Evolutionary conservation across 2,113 vertebrate species (phyloP), one percentile per base, ranked within the genome.

Genomic region (Nansenia antarctica): DNA sequence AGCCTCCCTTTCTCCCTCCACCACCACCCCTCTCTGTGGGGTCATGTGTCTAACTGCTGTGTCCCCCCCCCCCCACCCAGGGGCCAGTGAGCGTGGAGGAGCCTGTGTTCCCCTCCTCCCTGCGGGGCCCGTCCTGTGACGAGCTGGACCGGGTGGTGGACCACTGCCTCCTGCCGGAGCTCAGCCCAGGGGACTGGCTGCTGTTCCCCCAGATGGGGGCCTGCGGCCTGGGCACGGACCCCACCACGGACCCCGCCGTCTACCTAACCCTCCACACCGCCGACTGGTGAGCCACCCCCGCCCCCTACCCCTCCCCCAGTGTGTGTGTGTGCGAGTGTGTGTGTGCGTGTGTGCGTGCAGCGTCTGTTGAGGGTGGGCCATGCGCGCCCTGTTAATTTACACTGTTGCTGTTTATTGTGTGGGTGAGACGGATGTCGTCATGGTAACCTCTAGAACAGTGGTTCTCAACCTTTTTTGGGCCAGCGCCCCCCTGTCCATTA

Each of bases 161-260:
- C 90, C 93, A 80, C 78, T 98, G 96, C 90, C 91, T 95, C 86
- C 93, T 98, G 84, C 97, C 96, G 0, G 96, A 98, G 88, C 78
- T 98, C 88, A 91, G 91, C n/a, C 92, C 96, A 77, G 96, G 96
- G 84, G 96, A 98, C 75, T 98, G 97, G 97, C 93, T 98, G 79
- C 92, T 96, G 79, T 98, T 98, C 87, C 94, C 91, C 67, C 96
- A 96, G 72, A 98, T 98, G 94, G 97, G 96, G 75, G 93, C 92
- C 67, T 94, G 92, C 37, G 90, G 93, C 82, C 83, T 96, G 54
- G 95, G 92, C n/a, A n/a, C n/a, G 34, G 94, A 95, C 66, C 89
- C 78, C 84, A 67, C 92, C 92, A 65, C 55, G 30, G 55, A 58
- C 94, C 94, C 76, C 92, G n/a, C 95, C 14, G 77, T 98, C 87